These are phyloP conservation scores for Linyphia triangularis DNA, from an alignment of 2,888 invertebrate genomes.

Conservation along the genomic window DNA sequence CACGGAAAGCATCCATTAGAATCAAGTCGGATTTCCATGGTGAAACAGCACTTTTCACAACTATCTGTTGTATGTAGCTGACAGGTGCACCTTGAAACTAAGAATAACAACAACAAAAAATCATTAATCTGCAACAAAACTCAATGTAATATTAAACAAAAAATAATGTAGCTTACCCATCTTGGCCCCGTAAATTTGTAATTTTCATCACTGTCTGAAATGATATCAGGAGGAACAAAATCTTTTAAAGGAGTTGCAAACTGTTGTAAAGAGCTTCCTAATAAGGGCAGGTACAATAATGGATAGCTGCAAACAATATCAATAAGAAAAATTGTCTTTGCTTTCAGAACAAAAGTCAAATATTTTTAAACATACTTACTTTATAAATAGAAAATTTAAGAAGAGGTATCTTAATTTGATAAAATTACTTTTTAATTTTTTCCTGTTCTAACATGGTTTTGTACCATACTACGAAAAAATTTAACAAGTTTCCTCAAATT, in stretches of 20 bases:
- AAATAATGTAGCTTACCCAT: constrained; percentile 76
- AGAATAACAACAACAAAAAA: constrained; percentile 34
- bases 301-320: constrained; percentile 91
- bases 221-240: constrained; percentile 78
- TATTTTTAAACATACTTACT: no score
- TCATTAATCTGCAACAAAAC: neutral
- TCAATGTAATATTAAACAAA: neutral
- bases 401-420: no score
- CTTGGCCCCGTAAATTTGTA: constrained; percentile 76
- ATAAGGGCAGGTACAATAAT: constrained; percentile 90
- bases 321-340: constrained; percentile 17
- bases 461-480: no score
- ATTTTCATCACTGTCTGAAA: constrained; percentile 57
- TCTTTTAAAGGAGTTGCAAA: constrained; percentile 79
- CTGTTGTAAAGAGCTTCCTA: constrained; percentile 90
- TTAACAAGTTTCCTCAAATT: no score
- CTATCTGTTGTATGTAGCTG: constrained; percentile 82
- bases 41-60: constrained; percentile 85
- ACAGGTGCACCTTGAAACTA: constrained; percentile 81
- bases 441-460: no score
- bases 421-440: no score
- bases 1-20: constrained; percentile 93
- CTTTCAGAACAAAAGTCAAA: constrained; percentile 61
- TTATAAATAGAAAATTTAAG: no score
- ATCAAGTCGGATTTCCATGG: constrained; percentile 92